These are phyloP conservation scores for Dreissena polymorpha DNA, from an alignment of 1,140 invertebrate genomes.

Conservation along the genomic window DNA sequence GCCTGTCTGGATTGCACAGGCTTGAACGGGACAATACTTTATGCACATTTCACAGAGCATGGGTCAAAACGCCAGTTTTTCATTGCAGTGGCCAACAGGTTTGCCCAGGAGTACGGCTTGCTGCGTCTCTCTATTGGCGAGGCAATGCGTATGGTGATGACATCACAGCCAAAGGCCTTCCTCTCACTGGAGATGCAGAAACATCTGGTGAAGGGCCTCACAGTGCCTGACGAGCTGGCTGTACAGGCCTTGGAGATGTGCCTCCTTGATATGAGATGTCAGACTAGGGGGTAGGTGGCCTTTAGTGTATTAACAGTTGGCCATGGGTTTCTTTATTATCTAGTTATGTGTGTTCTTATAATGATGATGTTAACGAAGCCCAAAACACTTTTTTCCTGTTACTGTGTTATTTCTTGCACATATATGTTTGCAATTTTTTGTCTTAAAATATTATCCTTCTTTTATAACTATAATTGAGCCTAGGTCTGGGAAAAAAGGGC, in stretches of 20 bases:
- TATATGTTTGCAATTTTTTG: too few species aligned
- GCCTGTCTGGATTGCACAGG: too few species aligned
- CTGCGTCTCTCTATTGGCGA: conserved; percentile 78
- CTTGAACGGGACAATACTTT: too few species aligned
- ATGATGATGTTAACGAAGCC: too few species aligned
- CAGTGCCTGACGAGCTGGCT: conserved; percentile 78
- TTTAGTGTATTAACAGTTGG: background rate
- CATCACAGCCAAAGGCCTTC: conserved; percentile 73
- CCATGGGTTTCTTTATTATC: too few species aligned
- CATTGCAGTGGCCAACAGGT: conserved; percentile 77
- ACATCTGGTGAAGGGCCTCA: conserved; percentile 72
- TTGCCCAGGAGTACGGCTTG: conserved; percentile 78
- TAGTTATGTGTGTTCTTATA: too few species aligned
- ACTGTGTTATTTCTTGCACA: too few species aligned
- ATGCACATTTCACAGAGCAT: too few species aligned
- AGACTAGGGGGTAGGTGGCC: conserved; percentile 75
- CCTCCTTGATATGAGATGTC: conserved; percentile 77
- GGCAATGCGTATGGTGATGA: conserved; percentile 75
- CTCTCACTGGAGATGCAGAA: conserved; percentile 73
- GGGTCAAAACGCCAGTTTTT: background rate
- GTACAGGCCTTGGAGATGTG: conserved; percentile 76
- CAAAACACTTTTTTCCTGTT: too few species aligned
- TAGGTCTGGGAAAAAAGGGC: too few species aligned
- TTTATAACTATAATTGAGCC: too few species aligned
- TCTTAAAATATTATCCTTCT: too few species aligned